Conservation (phyloP, 64 coral and sea anemone species). For the Montipora capricornis region DNA sequence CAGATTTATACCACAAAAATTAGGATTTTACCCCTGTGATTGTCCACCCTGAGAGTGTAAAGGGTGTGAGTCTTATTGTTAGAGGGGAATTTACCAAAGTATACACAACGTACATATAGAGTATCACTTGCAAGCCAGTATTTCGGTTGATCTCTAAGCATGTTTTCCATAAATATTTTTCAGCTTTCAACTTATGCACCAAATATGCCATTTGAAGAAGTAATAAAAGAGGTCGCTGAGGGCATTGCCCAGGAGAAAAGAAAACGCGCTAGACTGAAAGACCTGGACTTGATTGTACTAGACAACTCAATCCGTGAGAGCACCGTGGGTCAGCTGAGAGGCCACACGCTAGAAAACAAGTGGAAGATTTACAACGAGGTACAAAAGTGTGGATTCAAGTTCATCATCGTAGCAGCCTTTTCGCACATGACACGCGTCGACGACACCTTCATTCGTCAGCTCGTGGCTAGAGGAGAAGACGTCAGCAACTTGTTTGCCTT, state of each 20-base stretch:
- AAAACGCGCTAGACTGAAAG: not conserved
- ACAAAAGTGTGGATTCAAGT: not conserved
- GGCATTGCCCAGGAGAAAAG: not conserved
- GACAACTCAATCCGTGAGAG: slow-evolving; percentile 62
- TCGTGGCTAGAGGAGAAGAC: not conserved
- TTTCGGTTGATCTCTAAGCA: not conserved
- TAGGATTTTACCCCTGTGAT: no score
- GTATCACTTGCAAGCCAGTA: not conserved
- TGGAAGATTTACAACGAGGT: not conserved
- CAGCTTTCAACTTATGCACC: not conserved
- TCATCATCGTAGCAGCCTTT: not conserved
- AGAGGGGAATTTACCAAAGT: not conserved
- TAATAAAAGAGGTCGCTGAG: slow-evolving; percentile 4
- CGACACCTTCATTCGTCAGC: not conserved
- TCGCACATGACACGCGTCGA: not conserved
- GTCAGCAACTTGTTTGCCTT: not conserved
- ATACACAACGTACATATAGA: not conserved
- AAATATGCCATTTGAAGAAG: not conserved
- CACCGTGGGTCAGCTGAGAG: slow-evolving; percentile 52
- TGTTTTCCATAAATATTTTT: not conserved
- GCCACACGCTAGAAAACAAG: slow-evolving; percentile 1
- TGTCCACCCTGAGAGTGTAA: not conserved
- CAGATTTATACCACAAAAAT: no score
- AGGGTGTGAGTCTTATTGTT: not conserved
- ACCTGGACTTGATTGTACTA: slow-evolving; percentile 63